phyloP scores from a whole-genome alignment of 2,113 vertebrate genomes.

The Cyphomyrus discorhynchus region DNA sequence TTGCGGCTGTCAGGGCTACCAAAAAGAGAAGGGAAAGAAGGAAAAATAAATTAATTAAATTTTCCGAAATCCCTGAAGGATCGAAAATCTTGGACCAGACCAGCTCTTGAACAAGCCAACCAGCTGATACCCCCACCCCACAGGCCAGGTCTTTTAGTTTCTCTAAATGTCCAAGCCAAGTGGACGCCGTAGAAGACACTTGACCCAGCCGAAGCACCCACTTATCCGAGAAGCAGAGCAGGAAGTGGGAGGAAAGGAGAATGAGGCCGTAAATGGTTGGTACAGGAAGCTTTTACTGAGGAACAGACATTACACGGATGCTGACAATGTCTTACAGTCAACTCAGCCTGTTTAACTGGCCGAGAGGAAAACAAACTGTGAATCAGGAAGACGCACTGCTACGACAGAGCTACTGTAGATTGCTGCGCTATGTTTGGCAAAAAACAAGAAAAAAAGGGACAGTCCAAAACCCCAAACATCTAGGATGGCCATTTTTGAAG shows the following conservation, averaged over 20 bases:
- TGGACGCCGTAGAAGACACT: not conserved
- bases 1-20: not conserved
- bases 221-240: not conserved
- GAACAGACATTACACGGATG: not conserved
- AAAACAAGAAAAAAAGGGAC: not conserved
- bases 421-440: not conserved
- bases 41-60: not conserved
- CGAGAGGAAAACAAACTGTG: not conserved
- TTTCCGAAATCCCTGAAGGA: not conserved
- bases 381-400: not conserved
- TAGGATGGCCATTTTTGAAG: not conserved
- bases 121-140: not conserved
- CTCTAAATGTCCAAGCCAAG: not conserved
- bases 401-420: not conserved
- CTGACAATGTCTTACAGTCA: not conserved
- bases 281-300: not conserved
- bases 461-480: not conserved
- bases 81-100: not conserved
- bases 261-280: not conserved
- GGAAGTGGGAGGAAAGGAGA: slow-evolving; percentile 9
- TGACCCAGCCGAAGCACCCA: not conserved
- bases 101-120: not conserved
- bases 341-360: not conserved
- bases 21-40: not conserved
- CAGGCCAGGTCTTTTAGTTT: not conserved